Evolutionary conservation across 2,888 invertebrate species (phyloP), one percentile per base, ranked within the genome.

Genomic region (Ophion costatus): DNA sequence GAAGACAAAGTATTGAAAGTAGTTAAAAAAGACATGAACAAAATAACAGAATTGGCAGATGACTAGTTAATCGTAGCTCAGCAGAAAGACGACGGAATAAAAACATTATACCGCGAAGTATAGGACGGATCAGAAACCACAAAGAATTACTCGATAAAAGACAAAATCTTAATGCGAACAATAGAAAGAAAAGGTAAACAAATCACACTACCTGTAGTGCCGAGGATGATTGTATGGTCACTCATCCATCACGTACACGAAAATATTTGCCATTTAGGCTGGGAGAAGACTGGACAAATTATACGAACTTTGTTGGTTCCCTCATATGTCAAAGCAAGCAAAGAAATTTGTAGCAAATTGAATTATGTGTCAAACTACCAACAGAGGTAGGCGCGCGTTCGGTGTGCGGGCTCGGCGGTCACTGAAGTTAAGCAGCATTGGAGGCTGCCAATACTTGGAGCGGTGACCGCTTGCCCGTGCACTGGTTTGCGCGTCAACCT

Each of bases 311-410:
- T 91, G 90, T 57, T 92, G 92, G 92, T 92, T 92, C 69, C 81
- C 80, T 0, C 63, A 86, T 1, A 92, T 92, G 91, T 7, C 88
- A 0, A 88, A 87, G 42, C 90, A 86, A 57, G 91, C 92, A 0
- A 76, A 89, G 59, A 91, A 90, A 76, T 93, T 92, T 74, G 89
- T 91, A 0, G 90, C 91, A 0, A 89, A 87, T 45, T 92, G 92
- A 74, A 81, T 92, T 6, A 90, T 89, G 0, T 92, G 92, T 78
- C n/a, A n/a, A n/a, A n/a, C n/a, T n/a, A n/a, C n/a, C n/a, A n/a
- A n/a, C n/a, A n/a, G n/a, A n/a, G n/a, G n/a, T n/a, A n/a, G n/a
- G n/a, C n/a, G n/a, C n/a, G n/a, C n/a, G n/a, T n/a, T n/a, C n/a
- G n/a, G n/a, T n/a, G n/a, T n/a, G n/a, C n/a, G n/a, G n/a, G n/a